phyloP scores from a whole-genome alignment of 2,888 invertebrate species.

The Phorcus lineatus region DNA sequence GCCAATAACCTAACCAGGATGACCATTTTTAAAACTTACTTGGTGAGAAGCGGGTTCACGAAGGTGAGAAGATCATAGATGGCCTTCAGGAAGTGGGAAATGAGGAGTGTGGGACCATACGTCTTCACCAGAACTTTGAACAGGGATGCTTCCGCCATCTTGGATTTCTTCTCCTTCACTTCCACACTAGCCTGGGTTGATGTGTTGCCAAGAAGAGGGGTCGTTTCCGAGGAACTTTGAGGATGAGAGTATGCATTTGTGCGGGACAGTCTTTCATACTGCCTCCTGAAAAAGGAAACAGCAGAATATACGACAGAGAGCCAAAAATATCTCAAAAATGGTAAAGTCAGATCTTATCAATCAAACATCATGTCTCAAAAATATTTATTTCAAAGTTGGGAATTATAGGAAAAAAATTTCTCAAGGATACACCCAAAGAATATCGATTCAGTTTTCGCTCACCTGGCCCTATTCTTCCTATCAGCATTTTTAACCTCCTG shows the following conservation, averaged over 20 bases:
- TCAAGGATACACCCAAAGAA: too few species aligned
- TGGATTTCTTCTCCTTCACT: conserved; percentile 38
- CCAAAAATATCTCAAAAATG: too few species aligned
- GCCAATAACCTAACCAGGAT: too few species aligned
- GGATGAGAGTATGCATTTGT: too few species aligned
- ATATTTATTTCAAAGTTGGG: too few species aligned
- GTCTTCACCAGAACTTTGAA: conserved; percentile 49
- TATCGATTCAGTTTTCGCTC: neutral
- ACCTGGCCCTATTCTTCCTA: neutral
- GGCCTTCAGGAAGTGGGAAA: conserved; percentile 57
- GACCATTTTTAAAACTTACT: conserved; percentile 40
- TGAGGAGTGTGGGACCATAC: conserved; percentile 55
- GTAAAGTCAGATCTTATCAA: too few species aligned
- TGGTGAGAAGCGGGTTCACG: conserved; percentile 55
- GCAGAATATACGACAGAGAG: too few species aligned
- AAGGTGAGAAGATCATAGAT: conserved; percentile 60
- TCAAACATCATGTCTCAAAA: too few species aligned
- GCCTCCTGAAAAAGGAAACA: too few species aligned
- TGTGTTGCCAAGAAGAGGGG: conserved; percentile 35
- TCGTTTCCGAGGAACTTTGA: conserved; percentile 33
- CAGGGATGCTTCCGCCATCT: conserved; percentile 66
- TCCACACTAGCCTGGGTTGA: conserved; percentile 20
- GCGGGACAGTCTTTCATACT: too few species aligned
- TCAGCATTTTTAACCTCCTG: conserved; percentile 43
- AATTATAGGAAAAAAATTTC: too few species aligned